Conservation (phyloP, 2,888 invertebrate genomes). For the Corythucha ciliata region DNA sequence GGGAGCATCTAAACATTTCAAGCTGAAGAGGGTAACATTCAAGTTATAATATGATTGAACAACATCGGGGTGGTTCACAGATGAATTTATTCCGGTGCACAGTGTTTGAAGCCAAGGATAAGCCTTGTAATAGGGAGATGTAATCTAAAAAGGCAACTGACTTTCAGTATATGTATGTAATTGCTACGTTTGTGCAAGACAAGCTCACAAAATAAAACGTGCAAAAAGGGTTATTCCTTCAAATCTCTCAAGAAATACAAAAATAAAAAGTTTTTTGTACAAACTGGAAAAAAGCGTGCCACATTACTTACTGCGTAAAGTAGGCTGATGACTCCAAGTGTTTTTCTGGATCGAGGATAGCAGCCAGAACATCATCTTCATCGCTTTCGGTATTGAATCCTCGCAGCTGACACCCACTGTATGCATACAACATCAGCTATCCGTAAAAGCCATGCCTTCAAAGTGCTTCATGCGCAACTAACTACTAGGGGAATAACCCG, state of each 20-base stretch:
- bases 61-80: too few species aligned
- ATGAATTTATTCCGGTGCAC: too few species aligned
- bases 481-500: slow-evolving; percentile 6
- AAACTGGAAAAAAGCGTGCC: not conserved
- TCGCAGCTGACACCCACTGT: slow-evolving; percentile 43
- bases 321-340: slow-evolving; percentile 26
- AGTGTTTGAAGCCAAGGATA: too few species aligned
- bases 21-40: too few species aligned
- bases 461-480: slow-evolving; percentile 24
- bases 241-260: not conserved
- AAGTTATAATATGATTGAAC: too few species aligned
- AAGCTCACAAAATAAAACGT: too few species aligned
- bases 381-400: slow-evolving; percentile 65
- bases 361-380: slow-evolving; percentile 55
- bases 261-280: not conserved
- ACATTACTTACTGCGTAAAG: slow-evolving; percentile 29
- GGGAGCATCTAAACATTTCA: too few species aligned
- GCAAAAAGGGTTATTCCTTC: not conserved
- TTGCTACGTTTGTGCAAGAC: too few species aligned
- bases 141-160: too few species aligned
- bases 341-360: slow-evolving; percentile 40
- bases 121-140: too few species aligned
- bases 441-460: slow-evolving; percentile 31
- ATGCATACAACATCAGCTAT: slow-evolving; percentile 26
- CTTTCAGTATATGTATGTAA: too few species aligned